Percentiles rank a stretch among this genome's conserved stretches.
Evolutionary conservation across 2,113 vertebrate genomes (phyloP).

Genomic region (Eulemur rufifrons): DNA sequence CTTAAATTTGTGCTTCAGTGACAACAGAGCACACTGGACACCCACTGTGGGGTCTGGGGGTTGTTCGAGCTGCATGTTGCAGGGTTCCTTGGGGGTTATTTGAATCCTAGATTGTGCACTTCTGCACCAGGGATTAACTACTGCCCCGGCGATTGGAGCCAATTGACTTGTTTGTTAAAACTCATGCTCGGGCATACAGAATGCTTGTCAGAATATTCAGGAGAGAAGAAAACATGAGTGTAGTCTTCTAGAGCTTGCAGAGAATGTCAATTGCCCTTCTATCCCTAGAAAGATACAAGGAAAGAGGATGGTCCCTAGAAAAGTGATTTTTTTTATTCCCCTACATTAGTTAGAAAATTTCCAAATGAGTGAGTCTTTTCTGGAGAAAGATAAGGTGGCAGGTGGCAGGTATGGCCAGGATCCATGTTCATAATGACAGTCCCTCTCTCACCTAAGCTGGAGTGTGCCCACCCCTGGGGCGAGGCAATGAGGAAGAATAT

Average conservation of each 20-base stretch:
- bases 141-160: background rate
- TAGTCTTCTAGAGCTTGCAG: background rate
- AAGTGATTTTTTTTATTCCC: background rate
- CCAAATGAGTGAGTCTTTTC: background rate
- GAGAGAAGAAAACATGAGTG: background rate
- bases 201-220: background rate
- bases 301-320: background rate
- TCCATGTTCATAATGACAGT: background rate
- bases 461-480: too few species aligned
- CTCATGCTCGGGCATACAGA: background rate
- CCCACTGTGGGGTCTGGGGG: background rate
- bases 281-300: background rate
- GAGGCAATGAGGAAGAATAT: background rate
- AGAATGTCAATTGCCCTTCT: background rate
- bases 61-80: background rate
- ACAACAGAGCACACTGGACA: background rate
- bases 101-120: background rate
- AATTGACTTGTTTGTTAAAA: slow-evolving; percentile 53
- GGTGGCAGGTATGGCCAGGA: background rate
- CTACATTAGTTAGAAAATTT: background rate
- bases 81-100: background rate
- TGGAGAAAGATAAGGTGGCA: background rate
- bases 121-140: background rate
- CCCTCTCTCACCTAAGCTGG: background rate
- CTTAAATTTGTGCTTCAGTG: background rate